phyloP scores from a whole-genome alignment of 2,888 invertebrate species.

The Chaitophorus viminalis region DNA sequence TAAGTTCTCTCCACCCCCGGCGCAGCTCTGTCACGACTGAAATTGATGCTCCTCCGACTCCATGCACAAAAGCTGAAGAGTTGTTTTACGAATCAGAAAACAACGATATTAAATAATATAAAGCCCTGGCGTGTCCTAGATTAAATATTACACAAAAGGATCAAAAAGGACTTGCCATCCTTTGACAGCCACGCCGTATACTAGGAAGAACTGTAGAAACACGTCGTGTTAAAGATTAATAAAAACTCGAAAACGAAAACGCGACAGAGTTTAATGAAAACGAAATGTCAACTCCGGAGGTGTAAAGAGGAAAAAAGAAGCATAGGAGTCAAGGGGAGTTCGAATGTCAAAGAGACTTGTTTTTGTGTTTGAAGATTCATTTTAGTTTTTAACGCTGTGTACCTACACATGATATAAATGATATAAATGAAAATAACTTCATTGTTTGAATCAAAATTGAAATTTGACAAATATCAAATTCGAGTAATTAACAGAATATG shows the following conservation, averaged over 20 bases:
- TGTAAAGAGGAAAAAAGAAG: constrained; percentile 58
- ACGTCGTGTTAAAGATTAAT: constrained; percentile 61
- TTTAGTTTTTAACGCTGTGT: constrained; percentile 49
- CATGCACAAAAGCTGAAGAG: constrained; percentile 58
- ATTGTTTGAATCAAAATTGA: constrained; percentile 52
- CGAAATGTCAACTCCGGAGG: constrained; percentile 61
- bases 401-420: constrained; percentile 46
- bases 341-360: constrained; percentile 60
- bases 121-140: constrained; percentile 61
- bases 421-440: constrained; percentile 59
- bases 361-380: constrained; percentile 60
- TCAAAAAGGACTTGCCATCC: constrained; percentile 59
- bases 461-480: constrained; percentile 48
- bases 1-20: constrained; percentile 58
- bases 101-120: constrained; percentile 62
- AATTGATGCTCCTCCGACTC: constrained; percentile 58
- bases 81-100: constrained; percentile 62
- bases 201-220: constrained; percentile 49
- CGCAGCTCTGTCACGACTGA: constrained; percentile 55
- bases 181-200: constrained; percentile 51
- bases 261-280: constrained; percentile 62
- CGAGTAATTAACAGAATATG: constrained; percentile 26
- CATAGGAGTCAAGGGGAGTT: constrained; percentile 58
- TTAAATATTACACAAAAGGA: constrained; percentile 62
- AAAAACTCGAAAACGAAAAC: constrained; percentile 60